These are phyloP conservation scores for Dryobotodes eremita DNA, from an alignment of 2,888 invertebrate species.

Conservation along the genomic window DNA sequence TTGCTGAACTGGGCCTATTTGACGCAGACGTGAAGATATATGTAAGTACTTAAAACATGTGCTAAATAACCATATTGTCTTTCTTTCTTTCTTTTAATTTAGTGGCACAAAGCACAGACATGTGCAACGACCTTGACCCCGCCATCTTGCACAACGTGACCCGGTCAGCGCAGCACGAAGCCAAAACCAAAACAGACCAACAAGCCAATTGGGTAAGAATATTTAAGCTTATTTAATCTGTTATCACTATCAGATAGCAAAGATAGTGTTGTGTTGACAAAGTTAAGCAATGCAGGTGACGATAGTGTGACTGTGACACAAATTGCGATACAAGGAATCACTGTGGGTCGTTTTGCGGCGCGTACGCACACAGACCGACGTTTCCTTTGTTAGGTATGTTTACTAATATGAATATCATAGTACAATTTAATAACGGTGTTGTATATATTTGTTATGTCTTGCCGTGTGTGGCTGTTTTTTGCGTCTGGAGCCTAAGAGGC, in stretches of 20 bases:
- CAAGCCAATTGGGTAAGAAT: slow-evolving; percentile 27
- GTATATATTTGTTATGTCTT: not conserved
- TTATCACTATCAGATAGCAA: slow-evolving; percentile 18
- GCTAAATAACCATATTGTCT: not conserved
- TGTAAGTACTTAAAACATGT: not conserved
- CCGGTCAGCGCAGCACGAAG: slow-evolving; percentile 45
- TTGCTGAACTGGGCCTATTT: not conserved
- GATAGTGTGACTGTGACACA: not conserved
- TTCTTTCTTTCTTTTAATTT: not conserved
- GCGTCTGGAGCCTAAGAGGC: not conserved
- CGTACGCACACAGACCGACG: not conserved
- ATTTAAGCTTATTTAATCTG: slow-evolving; percentile 28
- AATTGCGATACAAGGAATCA: not conserved
- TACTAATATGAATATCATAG: not conserved
- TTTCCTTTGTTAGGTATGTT: slow-evolving; percentile 3
- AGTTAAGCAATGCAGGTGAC: not conserved
- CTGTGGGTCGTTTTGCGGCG: not conserved
- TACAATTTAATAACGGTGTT: slow-evolving; percentile 19
- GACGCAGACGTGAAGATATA: not conserved
- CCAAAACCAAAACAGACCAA: slow-evolving; percentile 31
- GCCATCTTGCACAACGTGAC: slow-evolving; percentile 44
- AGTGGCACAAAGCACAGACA: not conserved
- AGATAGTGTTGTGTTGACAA: slow-evolving; percentile 18
- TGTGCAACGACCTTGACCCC: slow-evolving; percentile 53
- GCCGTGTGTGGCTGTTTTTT: slow-evolving; percentile 1